Conservation (phyloP, 2,113 vertebrate genomes). For the Rhinichthys klamathensis region DNA sequence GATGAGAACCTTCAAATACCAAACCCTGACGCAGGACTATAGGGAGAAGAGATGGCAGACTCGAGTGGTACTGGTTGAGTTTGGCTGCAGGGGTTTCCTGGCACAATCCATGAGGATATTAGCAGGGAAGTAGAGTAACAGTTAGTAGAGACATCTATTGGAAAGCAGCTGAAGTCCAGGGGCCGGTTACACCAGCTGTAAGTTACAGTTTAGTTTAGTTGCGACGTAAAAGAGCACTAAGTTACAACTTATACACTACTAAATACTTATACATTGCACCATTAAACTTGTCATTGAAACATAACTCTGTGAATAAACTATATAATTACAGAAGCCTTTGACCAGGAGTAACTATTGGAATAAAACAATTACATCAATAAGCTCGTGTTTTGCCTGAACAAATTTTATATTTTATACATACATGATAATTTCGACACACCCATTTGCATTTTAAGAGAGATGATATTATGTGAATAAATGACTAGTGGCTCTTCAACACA, state of each 20-base stretch:
- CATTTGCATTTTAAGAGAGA: not conserved
- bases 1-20: conserved; percentile 10
- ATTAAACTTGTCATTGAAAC: not conserved
- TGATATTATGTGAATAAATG: not conserved
- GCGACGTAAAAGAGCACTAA: not conserved
- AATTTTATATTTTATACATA: not conserved
- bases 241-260: not conserved
- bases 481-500: not conserved
- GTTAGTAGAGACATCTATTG: not conserved
- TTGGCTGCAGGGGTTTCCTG: conserved; percentile 1
- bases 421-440: not conserved
- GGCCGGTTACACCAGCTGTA: not conserved
- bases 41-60: not conserved
- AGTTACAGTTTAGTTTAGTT: not conserved
- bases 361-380: not conserved
- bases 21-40: not conserved
- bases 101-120: not conserved
- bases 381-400: not conserved
- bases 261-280: not conserved
- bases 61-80: conserved; percentile 11
- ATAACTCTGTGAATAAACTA: not conserved
- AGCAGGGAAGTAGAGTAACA: not conserved
- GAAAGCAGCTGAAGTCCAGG: not conserved
- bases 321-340: not conserved
- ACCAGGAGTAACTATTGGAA: not conserved